Percentiles rank a stretch among this genome's conserved stretches.
Evolutionary conservation across 2,113 vertebrate species (phyloP).

Genomic region (Saccopteryx leptura): DNA sequence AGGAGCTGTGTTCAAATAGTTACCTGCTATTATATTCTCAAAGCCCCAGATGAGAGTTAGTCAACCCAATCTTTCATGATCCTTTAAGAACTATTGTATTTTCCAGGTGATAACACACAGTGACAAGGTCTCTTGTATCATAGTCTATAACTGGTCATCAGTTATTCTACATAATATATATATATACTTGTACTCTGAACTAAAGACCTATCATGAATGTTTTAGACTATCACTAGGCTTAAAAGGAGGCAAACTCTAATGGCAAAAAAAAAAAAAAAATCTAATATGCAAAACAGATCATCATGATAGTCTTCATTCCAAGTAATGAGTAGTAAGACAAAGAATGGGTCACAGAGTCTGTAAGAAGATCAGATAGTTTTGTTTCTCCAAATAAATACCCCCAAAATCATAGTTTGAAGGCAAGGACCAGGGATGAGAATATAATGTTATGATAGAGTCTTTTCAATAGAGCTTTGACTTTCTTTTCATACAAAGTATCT

Average conservation of each 20-base stretch:
- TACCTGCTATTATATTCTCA: background rate
- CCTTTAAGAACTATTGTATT: background rate
- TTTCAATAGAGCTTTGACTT: background rate
- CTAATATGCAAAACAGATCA: background rate
- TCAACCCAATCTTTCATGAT: background rate
- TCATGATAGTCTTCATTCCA: background rate
- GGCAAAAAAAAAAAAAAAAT: constrained; percentile 35
- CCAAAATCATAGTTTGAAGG: background rate
- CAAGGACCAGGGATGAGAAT: background rate
- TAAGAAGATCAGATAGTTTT: background rate
- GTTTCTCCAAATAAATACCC: background rate
- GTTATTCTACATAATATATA: background rate
- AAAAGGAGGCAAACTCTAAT: background rate
- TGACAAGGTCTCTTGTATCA: background rate
- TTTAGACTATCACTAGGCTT: background rate
- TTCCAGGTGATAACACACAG: background rate
- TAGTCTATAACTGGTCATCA: background rate
- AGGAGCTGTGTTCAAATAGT: background rate
- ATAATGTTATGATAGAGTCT: background rate
- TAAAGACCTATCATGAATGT: background rate
- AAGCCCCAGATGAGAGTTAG: background rate
- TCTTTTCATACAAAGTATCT: background rate
- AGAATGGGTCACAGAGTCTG: background rate
- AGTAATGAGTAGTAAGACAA: background rate
- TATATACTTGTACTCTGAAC: background rate